Evolutionary conservation across 2,113 vertebrate genomes (phyloP), one percentile per base, ranked within the genome.

Genomic region (Scytalopus superciliaris): DNA sequence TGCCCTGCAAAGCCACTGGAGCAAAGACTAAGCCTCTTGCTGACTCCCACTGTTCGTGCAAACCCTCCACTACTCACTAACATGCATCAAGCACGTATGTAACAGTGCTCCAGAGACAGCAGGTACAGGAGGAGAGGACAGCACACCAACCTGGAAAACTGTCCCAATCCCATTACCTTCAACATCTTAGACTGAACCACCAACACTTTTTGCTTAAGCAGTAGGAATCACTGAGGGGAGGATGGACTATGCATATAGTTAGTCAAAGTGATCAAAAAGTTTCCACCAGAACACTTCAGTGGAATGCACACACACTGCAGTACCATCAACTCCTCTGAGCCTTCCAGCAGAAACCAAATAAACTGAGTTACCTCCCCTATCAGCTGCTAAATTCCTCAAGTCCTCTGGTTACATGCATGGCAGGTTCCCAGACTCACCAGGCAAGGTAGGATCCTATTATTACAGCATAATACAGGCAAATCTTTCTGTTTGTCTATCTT

Each of bases 31-130:
- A 66, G 62, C 10, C 53, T 44, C 44, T 37, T 3, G 0, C 37
- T 24, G 33, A 10, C 27, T 62, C 45, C 18, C 68, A 22, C 31
- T n/a, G 7, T 47, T 24, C 28, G 19, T 30, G 28, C 52, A 53
- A 23, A 28, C 37, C 30, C 27, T 81, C 33, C 21, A 9, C 40
- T 50, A 47, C 9, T 64, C n/a, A 44, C 35, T 23, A 42, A 33
- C 0, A 0, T 35, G 53, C 39, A 59, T 13, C 68, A 28, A n/a
- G 19, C 30, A 17, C 0, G 2, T 31, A 22, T 1, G 4, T 2
- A 4, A 25, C 12, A 10, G 2, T 49, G 25, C 68, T 49, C 25
- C 66, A 57, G 35, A 70, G 22, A 14, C 8, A 18, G 35, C 45
- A 53, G 2, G 15, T 18, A 19, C 16, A 39, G 49, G 15, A 68